A percentile compares a stretch with the other conserved stretches of the same genome.
phyloP scores from a whole-genome alignment of 2,888 invertebrate species.

The Eristalinus aeneus region DNA sequence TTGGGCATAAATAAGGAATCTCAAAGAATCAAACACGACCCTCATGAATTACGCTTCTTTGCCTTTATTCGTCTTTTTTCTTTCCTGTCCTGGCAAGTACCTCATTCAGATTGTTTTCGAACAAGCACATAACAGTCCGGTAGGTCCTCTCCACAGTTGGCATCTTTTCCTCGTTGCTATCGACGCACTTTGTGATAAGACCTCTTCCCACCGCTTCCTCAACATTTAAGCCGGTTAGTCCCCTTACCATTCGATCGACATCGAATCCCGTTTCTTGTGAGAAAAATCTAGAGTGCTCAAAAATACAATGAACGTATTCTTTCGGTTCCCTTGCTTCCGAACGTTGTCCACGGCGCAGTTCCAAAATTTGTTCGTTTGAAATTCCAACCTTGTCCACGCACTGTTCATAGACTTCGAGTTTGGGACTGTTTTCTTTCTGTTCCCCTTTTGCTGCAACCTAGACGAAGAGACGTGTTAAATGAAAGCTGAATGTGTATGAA shows the following conservation, averaged over 20 bases:
- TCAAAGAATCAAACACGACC: too few relatives aligned
- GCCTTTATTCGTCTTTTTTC: too few relatives aligned
- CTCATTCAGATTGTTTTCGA: neutral
- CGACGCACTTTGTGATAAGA: neutral
- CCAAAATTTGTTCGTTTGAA: neutral
- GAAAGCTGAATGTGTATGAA: too few relatives aligned
- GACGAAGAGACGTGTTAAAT: too few relatives aligned
- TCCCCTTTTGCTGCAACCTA: too few relatives aligned
- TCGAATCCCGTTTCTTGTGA: neutral
- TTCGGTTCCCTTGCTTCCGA: neutral
- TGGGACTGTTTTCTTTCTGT: neutral
- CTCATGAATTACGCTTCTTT: too few relatives aligned
- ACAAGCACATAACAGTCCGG: neutral
- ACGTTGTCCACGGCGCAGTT: neutral
- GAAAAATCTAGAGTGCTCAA: neutral
- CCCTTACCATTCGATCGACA: neutral
- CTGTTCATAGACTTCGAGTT: neutral
- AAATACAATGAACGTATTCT: neutral
- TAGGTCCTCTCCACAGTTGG: neutral
- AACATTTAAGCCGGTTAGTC: neutral
- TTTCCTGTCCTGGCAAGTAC: too few relatives aligned
- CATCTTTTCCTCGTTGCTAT: neutral
- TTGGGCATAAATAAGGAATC: too few relatives aligned
- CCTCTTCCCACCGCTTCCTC: neutral
- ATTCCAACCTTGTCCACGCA: neutral